Conservation (phyloP, 2,113 vertebrate species). For the Hipposideros armiger region DNA sequence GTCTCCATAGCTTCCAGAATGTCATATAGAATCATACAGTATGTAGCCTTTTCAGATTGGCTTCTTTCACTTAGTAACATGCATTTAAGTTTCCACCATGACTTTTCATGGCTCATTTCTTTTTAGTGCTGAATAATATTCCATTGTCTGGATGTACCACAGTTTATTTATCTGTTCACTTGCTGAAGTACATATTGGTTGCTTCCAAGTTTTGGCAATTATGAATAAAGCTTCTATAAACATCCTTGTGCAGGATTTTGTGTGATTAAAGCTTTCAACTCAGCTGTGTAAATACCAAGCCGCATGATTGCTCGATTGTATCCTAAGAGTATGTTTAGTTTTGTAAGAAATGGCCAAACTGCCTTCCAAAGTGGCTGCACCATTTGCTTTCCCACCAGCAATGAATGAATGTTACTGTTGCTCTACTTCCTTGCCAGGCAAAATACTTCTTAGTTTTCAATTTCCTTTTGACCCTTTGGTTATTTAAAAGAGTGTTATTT, state of each 20-base stretch:
- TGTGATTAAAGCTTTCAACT: neutral
- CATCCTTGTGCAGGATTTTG: neutral
- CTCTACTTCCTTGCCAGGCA: neutral
- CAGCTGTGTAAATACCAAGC: neutral
- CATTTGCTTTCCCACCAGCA: neutral
- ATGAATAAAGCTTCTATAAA: neutral
- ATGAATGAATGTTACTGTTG: conserved; percentile 16
- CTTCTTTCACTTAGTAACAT: neutral
- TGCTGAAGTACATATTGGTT: neutral
- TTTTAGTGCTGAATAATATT: conserved; percentile 11
- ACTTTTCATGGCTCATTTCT: conserved; percentile 1
- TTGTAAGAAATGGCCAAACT: conserved; percentile 6
- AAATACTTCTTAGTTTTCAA: conserved; percentile 15
- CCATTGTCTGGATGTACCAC: neutral
- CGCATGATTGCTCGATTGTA: neutral
- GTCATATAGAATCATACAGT: neutral
- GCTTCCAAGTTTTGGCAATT: neutral
- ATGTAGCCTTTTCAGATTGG: neutral
- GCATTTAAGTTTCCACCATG: neutral
- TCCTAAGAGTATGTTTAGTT: neutral
- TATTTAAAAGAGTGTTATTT: neutral
- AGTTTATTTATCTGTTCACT: neutral
- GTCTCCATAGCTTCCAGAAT: neutral
- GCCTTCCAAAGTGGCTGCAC: neutral
- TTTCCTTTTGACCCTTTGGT: neutral